Percentiles rank a stretch among this genome's conserved stretches.
Conservation (phyloP, 2,888 invertebrate species). For the Ophion obscuratus region DNA sequence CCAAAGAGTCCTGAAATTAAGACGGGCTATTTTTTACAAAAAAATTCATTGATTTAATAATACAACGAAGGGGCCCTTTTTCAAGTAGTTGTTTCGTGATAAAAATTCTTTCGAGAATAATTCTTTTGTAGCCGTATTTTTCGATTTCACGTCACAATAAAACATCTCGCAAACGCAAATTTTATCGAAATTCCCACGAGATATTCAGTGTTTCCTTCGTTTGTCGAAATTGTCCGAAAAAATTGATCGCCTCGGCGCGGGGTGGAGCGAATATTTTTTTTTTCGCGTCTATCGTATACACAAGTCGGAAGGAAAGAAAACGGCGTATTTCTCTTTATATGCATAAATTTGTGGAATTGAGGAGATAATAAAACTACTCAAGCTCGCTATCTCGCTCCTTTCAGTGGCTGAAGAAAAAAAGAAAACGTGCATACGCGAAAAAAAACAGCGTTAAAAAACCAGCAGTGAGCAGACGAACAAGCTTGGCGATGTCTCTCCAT, state of each 20-base stretch:
- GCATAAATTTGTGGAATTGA: constrained; percentile 35
- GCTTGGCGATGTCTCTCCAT: constrained; percentile 31
- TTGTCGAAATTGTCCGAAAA: neutral
- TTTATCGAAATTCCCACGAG: neutral
- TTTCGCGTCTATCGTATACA: neutral
- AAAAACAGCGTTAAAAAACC: constrained; percentile 30
- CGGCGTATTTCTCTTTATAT: neutral
- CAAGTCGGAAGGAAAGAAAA: neutral
- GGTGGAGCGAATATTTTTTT: neutral
- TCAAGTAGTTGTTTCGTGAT: neutral
- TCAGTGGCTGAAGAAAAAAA: constrained; percentile 24
- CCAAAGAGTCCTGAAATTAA: neutral
- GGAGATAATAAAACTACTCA: constrained; percentile 26
- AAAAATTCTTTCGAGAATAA: neutral
- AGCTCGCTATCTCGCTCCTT: constrained; percentile 63
- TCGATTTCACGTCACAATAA: no score
- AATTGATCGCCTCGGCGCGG: neutral
- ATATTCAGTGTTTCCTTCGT: neutral
- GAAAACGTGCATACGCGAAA: constrained; percentile 33
- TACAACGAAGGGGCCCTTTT: neutral
- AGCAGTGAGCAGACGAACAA: constrained; percentile 27
- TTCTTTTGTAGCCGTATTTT: no score
- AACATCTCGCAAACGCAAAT: neutral
- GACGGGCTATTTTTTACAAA: neutral
- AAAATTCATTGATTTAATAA: neutral